These are phyloP conservation scores for Oryzias javanicus DNA, from an alignment of 2,113 vertebrate species.

Conservation along the genomic window DNA sequence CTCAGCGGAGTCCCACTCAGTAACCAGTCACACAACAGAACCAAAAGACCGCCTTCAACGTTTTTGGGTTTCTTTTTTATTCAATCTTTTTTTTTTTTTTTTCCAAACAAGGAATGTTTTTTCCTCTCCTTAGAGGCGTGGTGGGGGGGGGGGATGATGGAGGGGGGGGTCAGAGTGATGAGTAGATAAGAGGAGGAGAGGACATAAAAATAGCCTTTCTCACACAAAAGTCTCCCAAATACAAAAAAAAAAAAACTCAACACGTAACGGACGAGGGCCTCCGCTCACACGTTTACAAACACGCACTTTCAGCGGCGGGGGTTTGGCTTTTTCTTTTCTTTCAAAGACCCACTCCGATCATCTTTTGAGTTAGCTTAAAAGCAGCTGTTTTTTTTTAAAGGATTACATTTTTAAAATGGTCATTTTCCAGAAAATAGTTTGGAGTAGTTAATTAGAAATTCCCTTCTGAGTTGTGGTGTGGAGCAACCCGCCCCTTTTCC, in stretches of 20 bases:
- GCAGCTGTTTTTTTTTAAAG: no score
- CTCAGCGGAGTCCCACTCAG: slow-evolving; percentile 32
- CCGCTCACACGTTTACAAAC: slow-evolving; percentile 41
- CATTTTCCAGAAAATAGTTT: no score
- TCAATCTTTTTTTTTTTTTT: slow-evolving; percentile 76
- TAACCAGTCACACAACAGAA: slow-evolving; percentile 62
- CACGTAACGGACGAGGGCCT: slow-evolving; percentile 65
- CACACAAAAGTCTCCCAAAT: slow-evolving; percentile 67
- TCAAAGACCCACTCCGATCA: background rate
- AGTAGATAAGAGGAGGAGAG: slow-evolving; percentile 51
- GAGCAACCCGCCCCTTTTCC: no score
- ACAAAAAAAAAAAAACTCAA: slow-evolving; percentile 75
- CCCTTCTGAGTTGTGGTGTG: no score
- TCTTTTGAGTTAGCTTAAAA: background rate
- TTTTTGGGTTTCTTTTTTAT: slow-evolving; percentile 76
- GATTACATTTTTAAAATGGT: no score
- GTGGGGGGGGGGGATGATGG: slow-evolving; percentile 8
- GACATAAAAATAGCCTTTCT: slow-evolving; percentile 64
- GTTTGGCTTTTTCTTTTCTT: slow-evolving; percentile 16
- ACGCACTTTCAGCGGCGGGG: slow-evolving; percentile 1
- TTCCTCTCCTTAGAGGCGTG: slow-evolving; percentile 72
- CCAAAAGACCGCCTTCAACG: slow-evolving; percentile 74
- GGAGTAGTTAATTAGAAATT: no score
- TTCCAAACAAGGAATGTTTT: slow-evolving; percentile 83
- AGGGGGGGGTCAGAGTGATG: slow-evolving; percentile 44